Evolutionary conservation across 2,113 vertebrate species (phyloP).

Genomic region (Erpornis zantholeuca): DNA sequence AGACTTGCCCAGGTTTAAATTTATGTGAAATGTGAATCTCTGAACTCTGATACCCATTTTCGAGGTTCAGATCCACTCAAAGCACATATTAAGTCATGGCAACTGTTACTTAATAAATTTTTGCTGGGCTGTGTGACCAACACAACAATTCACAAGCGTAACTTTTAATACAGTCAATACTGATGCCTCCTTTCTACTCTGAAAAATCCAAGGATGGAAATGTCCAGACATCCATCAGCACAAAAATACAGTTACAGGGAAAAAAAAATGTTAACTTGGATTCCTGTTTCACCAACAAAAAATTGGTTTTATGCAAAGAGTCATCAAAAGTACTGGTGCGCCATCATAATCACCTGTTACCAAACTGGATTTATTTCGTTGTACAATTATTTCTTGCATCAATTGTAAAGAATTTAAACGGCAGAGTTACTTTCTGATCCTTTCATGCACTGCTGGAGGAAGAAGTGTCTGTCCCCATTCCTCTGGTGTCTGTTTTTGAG

Average conservation of each 20-base stretch:
- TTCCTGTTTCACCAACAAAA: neutral
- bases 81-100: neutral
- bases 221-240: neutral
- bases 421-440: neutral
- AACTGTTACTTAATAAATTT: neutral
- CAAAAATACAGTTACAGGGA: neutral
- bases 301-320: neutral
- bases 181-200: neutral
- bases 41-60: neutral
- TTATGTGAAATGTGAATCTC: neutral
- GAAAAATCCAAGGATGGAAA: neutral
- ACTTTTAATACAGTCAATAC: neutral
- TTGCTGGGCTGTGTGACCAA: neutral
- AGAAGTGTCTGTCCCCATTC: neutral
- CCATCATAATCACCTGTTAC: neutral
- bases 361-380: neutral
- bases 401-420: neutral
- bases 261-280: neutral
- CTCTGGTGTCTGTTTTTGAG: neutral
- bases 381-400: neutral
- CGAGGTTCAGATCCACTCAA: neutral
- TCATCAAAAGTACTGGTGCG: too few relatives aligned
- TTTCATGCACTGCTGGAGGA: neutral
- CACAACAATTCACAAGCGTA: neutral
- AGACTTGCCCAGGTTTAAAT: neutral